phyloP scores from a whole-genome alignment of 2,888 invertebrate species.

The Lissocephala sabroskyi region DNA sequence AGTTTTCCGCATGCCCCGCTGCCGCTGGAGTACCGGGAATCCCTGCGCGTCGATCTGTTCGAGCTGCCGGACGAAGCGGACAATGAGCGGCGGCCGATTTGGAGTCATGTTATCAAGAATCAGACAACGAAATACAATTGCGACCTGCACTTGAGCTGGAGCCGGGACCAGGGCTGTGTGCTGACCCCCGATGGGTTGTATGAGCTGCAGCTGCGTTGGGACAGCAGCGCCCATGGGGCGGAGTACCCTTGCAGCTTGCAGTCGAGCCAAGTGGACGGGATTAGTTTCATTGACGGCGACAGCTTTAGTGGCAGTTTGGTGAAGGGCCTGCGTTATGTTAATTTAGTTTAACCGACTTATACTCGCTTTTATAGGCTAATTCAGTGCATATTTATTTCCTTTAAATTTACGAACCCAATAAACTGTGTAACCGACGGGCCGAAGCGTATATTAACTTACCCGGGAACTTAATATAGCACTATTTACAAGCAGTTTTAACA shows the following conservation, averaged over 20 bases:
- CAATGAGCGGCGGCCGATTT: constrained; percentile 27
- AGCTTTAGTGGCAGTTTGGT: constrained; percentile 65
- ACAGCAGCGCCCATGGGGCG: constrained; percentile 59
- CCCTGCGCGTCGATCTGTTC: constrained; percentile 61
- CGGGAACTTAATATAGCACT: no score
- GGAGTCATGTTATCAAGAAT: constrained; percentile 55
- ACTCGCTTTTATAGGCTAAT: constrained; percentile 16
- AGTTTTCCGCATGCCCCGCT: constrained; percentile 26
- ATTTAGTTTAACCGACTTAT: constrained; percentile 52
- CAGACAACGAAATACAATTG: constrained; percentile 69
- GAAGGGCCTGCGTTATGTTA: constrained; percentile 67
- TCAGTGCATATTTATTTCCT: constrained; percentile 43
- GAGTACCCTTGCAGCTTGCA: constrained; percentile 71
- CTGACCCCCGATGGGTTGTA: constrained; percentile 68
- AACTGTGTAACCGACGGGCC: no score
- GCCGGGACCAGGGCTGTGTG: constrained; percentile 59
- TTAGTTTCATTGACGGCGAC: constrained; percentile 63
- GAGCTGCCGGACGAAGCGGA: constrained; percentile 24
- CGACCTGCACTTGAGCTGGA: constrained; percentile 64
- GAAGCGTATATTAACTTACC: no score
- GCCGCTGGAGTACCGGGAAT: constrained; percentile 62
- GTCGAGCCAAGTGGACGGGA: constrained; percentile 60
- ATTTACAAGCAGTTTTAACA: no score
- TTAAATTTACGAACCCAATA: constrained; percentile 56
- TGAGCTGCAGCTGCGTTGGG: constrained; percentile 67